Evolutionary conservation across 1,140 invertebrate genomes (phyloP).

Genomic region (Drosophila sturtevanti): DNA sequence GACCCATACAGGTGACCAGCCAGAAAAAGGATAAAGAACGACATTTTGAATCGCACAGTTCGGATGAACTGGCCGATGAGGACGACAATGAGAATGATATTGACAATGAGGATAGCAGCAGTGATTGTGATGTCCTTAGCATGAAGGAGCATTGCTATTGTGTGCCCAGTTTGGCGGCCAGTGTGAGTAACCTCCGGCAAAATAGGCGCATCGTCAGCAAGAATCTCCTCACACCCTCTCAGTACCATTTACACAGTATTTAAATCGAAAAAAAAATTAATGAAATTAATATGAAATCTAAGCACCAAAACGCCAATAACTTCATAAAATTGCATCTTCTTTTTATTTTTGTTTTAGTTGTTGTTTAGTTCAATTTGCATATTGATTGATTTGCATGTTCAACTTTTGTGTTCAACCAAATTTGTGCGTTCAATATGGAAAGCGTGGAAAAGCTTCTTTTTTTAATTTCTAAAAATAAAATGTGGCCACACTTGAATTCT

Average conservation of each 20-base stretch:
- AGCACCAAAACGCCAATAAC: slow-evolving; percentile 14
- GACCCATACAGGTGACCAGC: slow-evolving; percentile 30
- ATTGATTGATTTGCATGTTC: slow-evolving; percentile 65
- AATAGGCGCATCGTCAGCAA: slow-evolving; percentile 14
- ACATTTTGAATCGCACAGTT: slow-evolving; percentile 41
- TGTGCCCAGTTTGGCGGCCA: slow-evolving; percentile 79
- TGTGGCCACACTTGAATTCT: slow-evolving; percentile 24
- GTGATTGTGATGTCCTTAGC: slow-evolving; percentile 71
- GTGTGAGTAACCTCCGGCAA: slow-evolving; percentile 70
- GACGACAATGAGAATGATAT: slow-evolving; percentile 29
- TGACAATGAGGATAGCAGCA: slow-evolving; percentile 52
- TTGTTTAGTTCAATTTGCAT: slow-evolving; percentile 24
- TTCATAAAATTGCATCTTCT: slow-evolving; percentile 16
- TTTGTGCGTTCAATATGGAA: slow-evolving; percentile 50
- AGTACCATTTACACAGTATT: slow-evolving; percentile 49
- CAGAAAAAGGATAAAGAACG: slow-evolving; percentile 26
- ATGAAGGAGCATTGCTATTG: slow-evolving; percentile 81
- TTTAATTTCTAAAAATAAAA: slow-evolving; percentile 42
- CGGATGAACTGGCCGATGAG: slow-evolving; percentile 52
- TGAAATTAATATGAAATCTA: slow-evolving; percentile 23
- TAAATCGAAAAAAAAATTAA: slow-evolving; percentile 32
- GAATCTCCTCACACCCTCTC: slow-evolving; percentile 11
- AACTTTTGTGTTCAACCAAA: slow-evolving; percentile 28
- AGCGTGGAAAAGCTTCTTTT: slow-evolving; percentile 41
- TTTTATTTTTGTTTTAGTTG: background rate